phyloP scores from a whole-genome alignment of 2,113 vertebrate genomes.

The Ptilonorhynchus violaceus region DNA sequence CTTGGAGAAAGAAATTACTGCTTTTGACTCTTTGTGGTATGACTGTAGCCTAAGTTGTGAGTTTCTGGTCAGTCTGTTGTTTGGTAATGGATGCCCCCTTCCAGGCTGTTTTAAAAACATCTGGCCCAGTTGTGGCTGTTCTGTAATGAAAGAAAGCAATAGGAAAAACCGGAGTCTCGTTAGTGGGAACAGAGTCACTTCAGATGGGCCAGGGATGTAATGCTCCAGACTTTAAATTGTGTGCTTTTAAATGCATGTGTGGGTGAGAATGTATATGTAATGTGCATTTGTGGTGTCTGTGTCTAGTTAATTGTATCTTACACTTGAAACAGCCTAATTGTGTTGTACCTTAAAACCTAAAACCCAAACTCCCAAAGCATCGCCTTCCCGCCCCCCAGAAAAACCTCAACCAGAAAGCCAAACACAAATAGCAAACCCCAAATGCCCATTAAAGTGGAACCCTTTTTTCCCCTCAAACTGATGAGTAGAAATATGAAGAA shows the following conservation, averaged over 20 bases:
- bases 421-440: not conserved
- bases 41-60: not conserved
- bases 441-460: not conserved
- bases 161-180: not conserved
- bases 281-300: slow-evolving; percentile 13
- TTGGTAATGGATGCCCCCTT: not conserved
- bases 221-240: not conserved
- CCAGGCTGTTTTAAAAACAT: not conserved
- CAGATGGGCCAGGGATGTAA: not conserved
- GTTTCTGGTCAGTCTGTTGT: not conserved
- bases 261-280: not conserved
- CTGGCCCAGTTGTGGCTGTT: not conserved
- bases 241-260: not conserved
- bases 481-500: not conserved
- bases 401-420: not conserved
- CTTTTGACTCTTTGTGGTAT: not conserved
- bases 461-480: not conserved
- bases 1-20: not conserved
- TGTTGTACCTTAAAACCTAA: not conserved
- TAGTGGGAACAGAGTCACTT: not conserved
- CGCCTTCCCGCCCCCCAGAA: fast-evolving
- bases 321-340: not conserved
- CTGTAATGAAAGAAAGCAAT: not conserved
- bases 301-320: not conserved
- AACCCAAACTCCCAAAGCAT: not conserved